Evolutionary conservation across 2,113 vertebrate species (phyloP).

Genomic region (Rhadina sibilatrix): DNA sequence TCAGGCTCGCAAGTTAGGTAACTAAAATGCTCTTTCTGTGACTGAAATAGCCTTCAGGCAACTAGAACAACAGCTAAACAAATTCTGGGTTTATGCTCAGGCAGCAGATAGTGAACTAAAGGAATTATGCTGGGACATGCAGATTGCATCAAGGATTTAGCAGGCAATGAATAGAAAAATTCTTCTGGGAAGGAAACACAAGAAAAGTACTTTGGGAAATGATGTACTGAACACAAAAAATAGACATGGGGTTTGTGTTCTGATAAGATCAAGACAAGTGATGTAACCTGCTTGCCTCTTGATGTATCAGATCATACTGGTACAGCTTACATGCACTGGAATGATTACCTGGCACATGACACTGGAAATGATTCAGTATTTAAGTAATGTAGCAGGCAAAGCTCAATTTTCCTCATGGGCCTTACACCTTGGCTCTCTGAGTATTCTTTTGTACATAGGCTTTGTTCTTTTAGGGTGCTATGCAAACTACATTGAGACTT

Average conservation of each 20-base stretch:
- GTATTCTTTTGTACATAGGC: not conserved
- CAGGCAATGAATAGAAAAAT: not conserved
- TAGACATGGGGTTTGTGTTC: not conserved
- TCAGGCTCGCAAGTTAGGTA: not conserved
- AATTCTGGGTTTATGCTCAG: not conserved
- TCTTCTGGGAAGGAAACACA: not conserved
- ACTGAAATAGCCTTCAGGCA: not conserved
- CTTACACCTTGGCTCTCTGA: not conserved
- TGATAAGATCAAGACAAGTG: conserved; percentile 20
- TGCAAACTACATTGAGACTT: not conserved
- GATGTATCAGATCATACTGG: conserved; percentile 27
- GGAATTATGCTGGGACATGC: not conserved
- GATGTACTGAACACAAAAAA: not conserved
- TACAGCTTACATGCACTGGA: not conserved
- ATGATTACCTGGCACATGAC: conserved; percentile 12
- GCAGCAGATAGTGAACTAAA: not conserved
- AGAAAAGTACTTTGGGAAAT: not conserved
- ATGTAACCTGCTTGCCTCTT: conserved; percentile 18
- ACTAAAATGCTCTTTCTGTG: not conserved
- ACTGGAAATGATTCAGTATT: conserved; percentile 35
- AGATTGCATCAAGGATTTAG: not conserved
- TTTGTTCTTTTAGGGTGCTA: not conserved
- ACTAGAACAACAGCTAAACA: not conserved
- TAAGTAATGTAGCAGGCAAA: conserved; percentile 17
- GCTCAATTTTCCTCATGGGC: not conserved